phyloP scores from a whole-genome alignment of 2,797 vertebrate species.

The Propithecus deckenii region DNA sequence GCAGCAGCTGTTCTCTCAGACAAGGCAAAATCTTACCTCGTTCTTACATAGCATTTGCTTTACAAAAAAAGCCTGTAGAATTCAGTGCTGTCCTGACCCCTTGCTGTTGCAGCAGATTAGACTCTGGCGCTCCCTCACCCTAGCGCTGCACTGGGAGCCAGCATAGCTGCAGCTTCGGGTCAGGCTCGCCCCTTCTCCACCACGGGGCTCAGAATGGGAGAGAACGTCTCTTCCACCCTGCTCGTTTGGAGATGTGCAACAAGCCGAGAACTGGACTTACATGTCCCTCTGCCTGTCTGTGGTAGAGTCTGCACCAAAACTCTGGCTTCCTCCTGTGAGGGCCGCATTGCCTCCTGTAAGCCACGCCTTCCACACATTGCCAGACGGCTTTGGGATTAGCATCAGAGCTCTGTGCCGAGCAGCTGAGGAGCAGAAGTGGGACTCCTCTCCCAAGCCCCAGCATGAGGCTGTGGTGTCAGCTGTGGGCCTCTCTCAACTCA shows the following conservation, averaged over 20 bases:
- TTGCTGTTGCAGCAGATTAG: neutral
- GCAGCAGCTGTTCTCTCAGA: neutral
- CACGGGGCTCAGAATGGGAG: neutral
- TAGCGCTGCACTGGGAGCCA: neutral
- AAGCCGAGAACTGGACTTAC: neutral
- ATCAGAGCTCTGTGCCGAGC: neutral
- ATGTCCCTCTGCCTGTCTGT: neutral
- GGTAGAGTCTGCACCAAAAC: neutral
- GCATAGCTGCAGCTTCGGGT: rapidly evolving
- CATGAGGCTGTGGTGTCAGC: neutral
- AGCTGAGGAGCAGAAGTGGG: neutral
- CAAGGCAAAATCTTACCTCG: neutral
- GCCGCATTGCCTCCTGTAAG: neutral
- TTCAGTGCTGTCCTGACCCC: neutral
- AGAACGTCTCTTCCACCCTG: neutral
- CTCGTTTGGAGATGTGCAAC: neutral
- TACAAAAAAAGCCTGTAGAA: neutral
- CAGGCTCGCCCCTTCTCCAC: neutral
- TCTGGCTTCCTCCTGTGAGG: neutral
- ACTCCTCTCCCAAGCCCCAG: neutral
- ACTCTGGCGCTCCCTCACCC: neutral
- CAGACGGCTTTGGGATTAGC: neutral
- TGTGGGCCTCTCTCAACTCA: neutral
- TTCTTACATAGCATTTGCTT: neutral
- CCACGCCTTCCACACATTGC: neutral